Evolutionary conservation across 1,140 invertebrate genomes (phyloP), one percentile per base, ranked within the genome.

Genomic region (Hyles vespertilio): DNA sequence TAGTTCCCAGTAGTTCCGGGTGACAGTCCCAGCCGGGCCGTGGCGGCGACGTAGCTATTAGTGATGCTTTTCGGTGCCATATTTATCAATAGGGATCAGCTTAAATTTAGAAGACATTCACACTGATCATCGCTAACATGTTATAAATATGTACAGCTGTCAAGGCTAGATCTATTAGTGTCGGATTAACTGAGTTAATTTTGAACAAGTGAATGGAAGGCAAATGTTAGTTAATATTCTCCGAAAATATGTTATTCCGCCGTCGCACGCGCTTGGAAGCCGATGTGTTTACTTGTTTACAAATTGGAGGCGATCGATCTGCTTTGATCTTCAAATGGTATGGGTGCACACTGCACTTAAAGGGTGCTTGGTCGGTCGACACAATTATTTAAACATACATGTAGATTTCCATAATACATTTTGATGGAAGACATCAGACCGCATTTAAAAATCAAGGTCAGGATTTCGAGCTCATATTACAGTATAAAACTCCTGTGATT

Each of bases 81-180:
- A 44, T 43, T 43, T 32, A 44, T 54, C 12, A 44, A 54, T 11
- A 9, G 8, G 32, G 45, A 56, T 58, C 48, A 52, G 55, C 44
- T 60, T 66, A 69, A 67, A 73, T 62, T 58, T 72, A 74, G 69
- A 74, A 77, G 71, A 74, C 74, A 72, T 74, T 77, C 71, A 74
- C 74, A 77, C 67, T 77, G 74, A 72, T 71, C 74, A 63, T 69
- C 69, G 69, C 69, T 65, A 70, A 67, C 61, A 57, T 63, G 65
- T 65, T 70, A 72, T 72, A 74, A 74, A 74, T 72, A 70, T 70
- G 73, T 65, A 70, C 59, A 61, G 69, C 55, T 69, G 69, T 65
- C 68, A 77, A 77, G 74, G 74, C 64, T 65, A 63, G n/a, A 43
- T 59, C 66, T 71, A 72, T 67, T 74, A 70, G 65, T 58, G 64